A percentile compares a stretch with the other conserved stretches of the same genome.
Evolutionary conservation across 2,797 vertebrate species (phyloP).

Genomic region (Anableps anableps): DNA sequence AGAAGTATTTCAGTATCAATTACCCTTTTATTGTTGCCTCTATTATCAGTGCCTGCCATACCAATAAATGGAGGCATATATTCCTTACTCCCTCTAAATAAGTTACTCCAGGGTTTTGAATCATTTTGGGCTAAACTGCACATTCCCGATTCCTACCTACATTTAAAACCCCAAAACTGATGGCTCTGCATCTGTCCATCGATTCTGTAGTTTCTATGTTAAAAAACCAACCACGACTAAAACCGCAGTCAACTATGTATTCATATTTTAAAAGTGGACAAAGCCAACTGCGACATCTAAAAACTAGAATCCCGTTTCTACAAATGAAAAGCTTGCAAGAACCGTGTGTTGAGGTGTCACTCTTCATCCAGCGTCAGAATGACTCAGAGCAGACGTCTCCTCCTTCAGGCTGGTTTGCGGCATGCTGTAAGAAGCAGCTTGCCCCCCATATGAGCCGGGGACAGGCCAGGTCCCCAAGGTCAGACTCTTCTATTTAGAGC

Average conservation of each 20-base stretch:
- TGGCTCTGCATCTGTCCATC: neutral
- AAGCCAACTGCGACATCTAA: neutral
- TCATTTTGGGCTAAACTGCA: too few species aligned
- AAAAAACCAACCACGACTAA: neutral
- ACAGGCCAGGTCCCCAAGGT: slow-evolving; percentile 61
- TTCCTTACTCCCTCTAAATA: neutral
- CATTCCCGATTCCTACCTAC: too few species aligned
- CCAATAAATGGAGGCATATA: neutral
- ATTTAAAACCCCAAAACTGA: neutral
- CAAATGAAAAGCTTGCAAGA: neutral
- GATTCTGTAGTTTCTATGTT: neutral
- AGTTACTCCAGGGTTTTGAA: neutral
- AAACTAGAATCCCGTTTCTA: neutral
- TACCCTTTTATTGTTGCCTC: slow-evolving; percentile 45
- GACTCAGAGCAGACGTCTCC: slow-evolving; percentile 46
- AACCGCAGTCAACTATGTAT: neutral
- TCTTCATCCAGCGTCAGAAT: slow-evolving; percentile 21
- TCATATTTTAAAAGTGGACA: neutral
- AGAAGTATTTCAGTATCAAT: slow-evolving; percentile 51
- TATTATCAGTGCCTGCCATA: slow-evolving; percentile 21
- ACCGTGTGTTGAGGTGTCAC: slow-evolving; percentile 9
- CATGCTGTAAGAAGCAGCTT: slow-evolving; percentile 65
- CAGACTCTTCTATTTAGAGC: slow-evolving; percentile 69
- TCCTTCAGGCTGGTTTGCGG: slow-evolving; percentile 57
- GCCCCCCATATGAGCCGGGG: slow-evolving; percentile 66